Evolutionary conservation across 2,888 invertebrate species (phyloP).

Genomic region (Sphinx pinastri): DNA sequence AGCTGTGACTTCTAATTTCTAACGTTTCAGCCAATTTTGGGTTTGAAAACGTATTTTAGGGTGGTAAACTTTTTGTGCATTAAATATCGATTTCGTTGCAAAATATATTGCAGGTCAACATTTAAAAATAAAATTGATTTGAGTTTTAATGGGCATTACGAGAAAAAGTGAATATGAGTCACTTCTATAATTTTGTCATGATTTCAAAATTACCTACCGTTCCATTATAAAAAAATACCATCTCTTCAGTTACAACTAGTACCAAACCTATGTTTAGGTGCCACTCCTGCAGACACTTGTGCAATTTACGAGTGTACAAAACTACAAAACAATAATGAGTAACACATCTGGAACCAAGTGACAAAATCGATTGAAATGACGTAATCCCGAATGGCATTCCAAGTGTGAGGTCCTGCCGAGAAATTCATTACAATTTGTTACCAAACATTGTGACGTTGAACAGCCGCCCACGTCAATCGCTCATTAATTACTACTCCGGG

Average conservation of each 20-base stretch:
- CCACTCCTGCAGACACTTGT: background rate
- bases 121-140: too few species aligned
- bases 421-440: constrained; percentile 77
- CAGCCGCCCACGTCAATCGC: constrained; percentile 69
- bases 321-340: constrained; percentile 3
- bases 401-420: constrained; percentile 75
- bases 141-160: too few species aligned
- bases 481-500: constrained; percentile 74
- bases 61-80: background rate
- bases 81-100: background rate
- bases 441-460: constrained; percentile 76
- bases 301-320: too few species aligned
- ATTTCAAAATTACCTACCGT: too few species aligned
- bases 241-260: too few species aligned
- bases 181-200: too few species aligned
- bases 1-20: constrained; percentile 15
- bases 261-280: too few species aligned
- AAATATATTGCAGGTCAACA: too few species aligned
- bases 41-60: background rate
- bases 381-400: constrained; percentile 65
- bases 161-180: too few species aligned
- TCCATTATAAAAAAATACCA: too few species aligned
- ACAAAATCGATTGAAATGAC: constrained; percentile 51
- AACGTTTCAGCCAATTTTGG: background rate
- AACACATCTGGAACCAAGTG: constrained; percentile 4